A percentile compares a stretch with the other conserved stretches of the same genome.
These are phyloP conservation scores for Ctenopoma kingsleyae DNA, from an alignment of 2,797 vertebrate species.

Conservation along the genomic window DNA sequence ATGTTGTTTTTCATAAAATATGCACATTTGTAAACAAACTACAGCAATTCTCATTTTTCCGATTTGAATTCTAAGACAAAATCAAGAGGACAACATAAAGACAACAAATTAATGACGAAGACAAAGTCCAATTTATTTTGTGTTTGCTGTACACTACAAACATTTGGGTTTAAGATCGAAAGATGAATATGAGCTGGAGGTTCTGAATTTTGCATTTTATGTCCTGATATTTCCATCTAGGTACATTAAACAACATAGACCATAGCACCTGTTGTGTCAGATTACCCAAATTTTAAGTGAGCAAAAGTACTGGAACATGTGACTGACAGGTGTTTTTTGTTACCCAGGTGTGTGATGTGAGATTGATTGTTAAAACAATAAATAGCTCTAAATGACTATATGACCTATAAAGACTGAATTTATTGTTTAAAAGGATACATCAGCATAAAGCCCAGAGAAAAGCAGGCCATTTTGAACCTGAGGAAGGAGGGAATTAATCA, in stretches of 20 bases:
- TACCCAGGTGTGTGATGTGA: not conserved
- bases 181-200: no score
- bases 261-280: not conserved
- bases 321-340: conserved; percentile 1
- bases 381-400: no score
- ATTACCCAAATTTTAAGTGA: not conserved
- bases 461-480: not conserved
- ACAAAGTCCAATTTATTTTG: no score
- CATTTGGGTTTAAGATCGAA: no score
- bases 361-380: no score
- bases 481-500: not conserved
- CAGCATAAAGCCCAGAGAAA: not conserved
- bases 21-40: conserved; percentile 1
- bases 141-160: no score
- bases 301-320: not conserved
- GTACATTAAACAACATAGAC: not conserved
- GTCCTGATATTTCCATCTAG: not conserved
- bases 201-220: no score
- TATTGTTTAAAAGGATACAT: not conserved
- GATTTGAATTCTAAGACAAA: no score
- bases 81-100: no score
- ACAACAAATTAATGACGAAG: no score
- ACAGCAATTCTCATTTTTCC: not conserved
- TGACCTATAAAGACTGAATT: not conserved
- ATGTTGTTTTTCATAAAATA: conserved; percentile 73